phyloP scores from a whole-genome alignment of 2,113 vertebrate species.

The Mohoua ochrocephala region DNA sequence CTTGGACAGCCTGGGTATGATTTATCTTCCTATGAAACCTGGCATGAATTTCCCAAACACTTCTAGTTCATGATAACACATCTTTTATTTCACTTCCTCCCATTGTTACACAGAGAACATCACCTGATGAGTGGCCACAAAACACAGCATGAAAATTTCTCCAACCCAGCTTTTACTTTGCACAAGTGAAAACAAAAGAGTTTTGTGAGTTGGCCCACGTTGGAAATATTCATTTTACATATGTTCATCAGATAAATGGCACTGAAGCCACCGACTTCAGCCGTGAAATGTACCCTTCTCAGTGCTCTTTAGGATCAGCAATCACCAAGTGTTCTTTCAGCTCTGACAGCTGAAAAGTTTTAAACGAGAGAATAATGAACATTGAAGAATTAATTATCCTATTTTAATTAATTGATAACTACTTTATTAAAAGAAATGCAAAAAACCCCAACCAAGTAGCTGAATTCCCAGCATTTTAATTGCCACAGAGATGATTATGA shows the following conservation, averaged over 20 bases:
- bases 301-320: not conserved
- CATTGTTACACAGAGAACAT: slow-evolving; percentile 41
- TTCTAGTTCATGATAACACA: not conserved
- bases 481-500: not conserved
- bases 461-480: not conserved
- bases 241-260: not conserved
- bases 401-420: not conserved
- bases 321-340: not conserved
- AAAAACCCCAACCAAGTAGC: not conserved
- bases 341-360: not conserved
- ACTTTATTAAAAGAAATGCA: accelerated
- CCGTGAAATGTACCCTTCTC: not conserved
- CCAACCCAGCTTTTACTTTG: not conserved
- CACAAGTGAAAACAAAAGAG: not conserved
- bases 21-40: slow-evolving; percentile 30
- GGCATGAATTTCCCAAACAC: slow-evolving; percentile 32
- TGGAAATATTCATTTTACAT: not conserved
- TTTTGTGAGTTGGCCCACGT: not conserved
- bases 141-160: not conserved
- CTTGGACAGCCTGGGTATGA: not conserved
- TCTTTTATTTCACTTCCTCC: slow-evolving; percentile 39
- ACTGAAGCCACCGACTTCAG: not conserved
- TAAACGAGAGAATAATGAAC: not conserved
- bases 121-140: not conserved
- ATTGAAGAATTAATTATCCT: not conserved